phyloP scores from a whole-genome alignment of 2,888 invertebrate genomes.

The Melanchra persicariae region DNA sequence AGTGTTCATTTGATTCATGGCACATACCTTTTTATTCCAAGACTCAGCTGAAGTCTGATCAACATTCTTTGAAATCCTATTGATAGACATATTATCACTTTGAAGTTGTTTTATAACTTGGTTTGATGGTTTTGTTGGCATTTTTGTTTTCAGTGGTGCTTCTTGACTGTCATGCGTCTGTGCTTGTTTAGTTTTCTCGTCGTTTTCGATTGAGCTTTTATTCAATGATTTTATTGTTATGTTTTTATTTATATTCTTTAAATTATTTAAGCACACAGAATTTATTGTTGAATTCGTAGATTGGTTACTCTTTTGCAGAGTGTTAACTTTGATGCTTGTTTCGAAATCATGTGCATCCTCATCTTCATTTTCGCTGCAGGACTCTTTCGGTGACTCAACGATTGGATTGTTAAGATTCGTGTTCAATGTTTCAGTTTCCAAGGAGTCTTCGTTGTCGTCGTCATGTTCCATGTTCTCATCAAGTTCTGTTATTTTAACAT shows the following conservation, averaged over 20 bases:
- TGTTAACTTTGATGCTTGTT: slow-evolving; percentile 69
- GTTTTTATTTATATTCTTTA: slow-evolving; percentile 79
- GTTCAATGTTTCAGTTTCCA: slow-evolving; percentile 61
- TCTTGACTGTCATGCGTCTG: slow-evolving; percentile 59
- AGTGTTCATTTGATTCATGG: slow-evolving; percentile 79
- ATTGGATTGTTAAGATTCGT: slow-evolving; percentile 65
- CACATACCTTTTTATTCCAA: slow-evolving; percentile 72
- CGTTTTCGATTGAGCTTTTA: slow-evolving; percentile 53
- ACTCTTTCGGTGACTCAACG: slow-evolving; percentile 78
- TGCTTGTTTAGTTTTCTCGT: slow-evolving; percentile 44
- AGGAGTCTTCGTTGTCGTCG: slow-evolving; percentile 69
- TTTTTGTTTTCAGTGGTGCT: slow-evolving; percentile 67
- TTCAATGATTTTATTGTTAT: slow-evolving; percentile 74
- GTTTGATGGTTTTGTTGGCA: slow-evolving; percentile 72
- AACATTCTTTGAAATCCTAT: slow-evolving; percentile 52
- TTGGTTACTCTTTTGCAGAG: slow-evolving; percentile 67
- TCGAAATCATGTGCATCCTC: slow-evolving; percentile 75
- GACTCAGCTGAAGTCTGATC: slow-evolving; percentile 65
- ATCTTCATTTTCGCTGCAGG: slow-evolving; percentile 71
- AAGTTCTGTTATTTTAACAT: slow-evolving; percentile 82
- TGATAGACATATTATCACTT: slow-evolving; percentile 56
- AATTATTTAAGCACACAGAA: slow-evolving; percentile 71
- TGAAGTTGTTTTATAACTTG: slow-evolving; percentile 64
- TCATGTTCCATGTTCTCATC: slow-evolving; percentile 62
- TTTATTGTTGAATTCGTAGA: slow-evolving; percentile 60